These are phyloP conservation scores for Luidia sarsii DNA, from an alignment of 53 echinoderm and acorn worm genomes.

Conservation along the genomic window DNA sequence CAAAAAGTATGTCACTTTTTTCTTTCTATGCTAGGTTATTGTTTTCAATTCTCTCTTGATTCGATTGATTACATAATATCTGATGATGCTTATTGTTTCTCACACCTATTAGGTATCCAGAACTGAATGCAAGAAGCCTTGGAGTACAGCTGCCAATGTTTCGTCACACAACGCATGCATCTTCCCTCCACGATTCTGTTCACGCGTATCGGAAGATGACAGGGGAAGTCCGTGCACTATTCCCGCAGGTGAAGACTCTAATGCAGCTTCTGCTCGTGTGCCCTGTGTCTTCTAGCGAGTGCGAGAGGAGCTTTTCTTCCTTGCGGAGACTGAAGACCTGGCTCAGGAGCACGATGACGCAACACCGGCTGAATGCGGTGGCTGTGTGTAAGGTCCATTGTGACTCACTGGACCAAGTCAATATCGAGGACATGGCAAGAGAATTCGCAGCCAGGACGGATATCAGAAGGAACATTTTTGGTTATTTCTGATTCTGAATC, in stretches of 20 bases:
- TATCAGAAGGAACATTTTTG: too few species aligned
- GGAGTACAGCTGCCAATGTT: conserved; percentile 53
- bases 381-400: conserved; percentile 56
- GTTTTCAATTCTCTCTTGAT: too few species aligned
- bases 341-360: neutral
- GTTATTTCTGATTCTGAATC: too few species aligned
- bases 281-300: neutral
- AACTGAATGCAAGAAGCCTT: too few species aligned
- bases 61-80: too few species aligned
- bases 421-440: conserved; percentile 31
- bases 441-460: conserved; percentile 39
- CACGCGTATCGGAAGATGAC: conserved; percentile 38
- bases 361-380: neutral
- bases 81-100: too few species aligned
- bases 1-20: too few species aligned
- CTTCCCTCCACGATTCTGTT: conserved; percentile 14
- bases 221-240: neutral
- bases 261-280: neutral
- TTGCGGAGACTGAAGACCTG: neutral
- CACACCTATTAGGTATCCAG: too few species aligned
- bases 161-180: conserved; percentile 21
- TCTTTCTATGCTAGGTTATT: too few species aligned
- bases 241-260: neutral
- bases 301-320: conserved; percentile 11
- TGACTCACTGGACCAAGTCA: conserved; percentile 24